These are phyloP conservation scores for Peromyscus melanophrys DNA, from an alignment of 2,797 vertebrate species.

Conservation along the genomic window DNA sequence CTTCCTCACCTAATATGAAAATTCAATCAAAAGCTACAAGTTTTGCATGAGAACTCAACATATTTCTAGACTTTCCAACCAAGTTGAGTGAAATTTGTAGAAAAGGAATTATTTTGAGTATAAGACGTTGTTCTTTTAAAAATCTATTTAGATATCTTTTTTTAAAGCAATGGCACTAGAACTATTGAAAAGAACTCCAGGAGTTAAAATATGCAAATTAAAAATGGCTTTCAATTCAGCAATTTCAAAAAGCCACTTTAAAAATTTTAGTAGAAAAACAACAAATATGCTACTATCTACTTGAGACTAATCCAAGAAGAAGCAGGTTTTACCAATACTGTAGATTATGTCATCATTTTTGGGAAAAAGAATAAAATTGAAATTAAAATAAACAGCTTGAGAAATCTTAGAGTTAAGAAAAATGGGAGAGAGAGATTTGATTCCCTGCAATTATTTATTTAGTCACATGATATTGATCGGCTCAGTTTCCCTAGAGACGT, in stretches of 20 bases:
- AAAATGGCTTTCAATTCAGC: not conserved
- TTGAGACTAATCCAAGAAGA: slow-evolving; percentile 29
- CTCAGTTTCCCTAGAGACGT: slow-evolving; percentile 43
- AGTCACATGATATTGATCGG: not conserved
- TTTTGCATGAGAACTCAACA: slow-evolving; percentile 11
- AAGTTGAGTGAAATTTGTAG: not conserved
- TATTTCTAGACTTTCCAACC: not conserved
- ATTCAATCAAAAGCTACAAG: not conserved
- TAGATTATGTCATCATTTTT: slow-evolving; percentile 6
- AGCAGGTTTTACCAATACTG: not conserved
- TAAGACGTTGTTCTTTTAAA: not conserved
- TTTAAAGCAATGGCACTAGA: not conserved
- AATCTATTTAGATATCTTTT: slow-evolving; percentile 18
- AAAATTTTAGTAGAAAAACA: slow-evolving; percentile 44
- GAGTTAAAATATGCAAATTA: not conserved
- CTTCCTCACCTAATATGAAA: not conserved
- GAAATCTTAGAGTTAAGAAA: not conserved
- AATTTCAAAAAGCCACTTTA: not conserved
- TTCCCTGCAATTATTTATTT: not conserved
- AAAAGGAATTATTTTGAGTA: slow-evolving; percentile 10
- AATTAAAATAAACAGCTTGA: not conserved
- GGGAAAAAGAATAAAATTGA: slow-evolving; percentile 39
- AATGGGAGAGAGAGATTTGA: not conserved
- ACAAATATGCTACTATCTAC: not conserved
- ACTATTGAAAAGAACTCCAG: not conserved